Evolutionary conservation across 1,140 invertebrate genomes (phyloP), one percentile per base, ranked within the genome.

Genomic region (Potamilus streckersoni): DNA sequence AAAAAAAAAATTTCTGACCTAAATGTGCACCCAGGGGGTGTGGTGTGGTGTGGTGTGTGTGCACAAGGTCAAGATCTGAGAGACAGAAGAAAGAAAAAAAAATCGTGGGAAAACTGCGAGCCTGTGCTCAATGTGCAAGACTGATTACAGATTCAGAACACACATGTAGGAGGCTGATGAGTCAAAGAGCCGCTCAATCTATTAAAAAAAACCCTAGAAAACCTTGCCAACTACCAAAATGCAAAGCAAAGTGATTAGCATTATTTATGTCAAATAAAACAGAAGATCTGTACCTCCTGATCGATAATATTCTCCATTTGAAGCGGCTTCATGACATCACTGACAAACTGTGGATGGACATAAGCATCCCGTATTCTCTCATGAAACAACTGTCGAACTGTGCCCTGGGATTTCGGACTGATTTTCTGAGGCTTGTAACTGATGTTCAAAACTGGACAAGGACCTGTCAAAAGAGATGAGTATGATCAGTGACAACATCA

Each of bases 381-480:
- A 86, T 98, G 96, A 65, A 99, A 91, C 80, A 99, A 90, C 83
- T 95, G 94, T 49, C 96, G 92, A 1, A 99, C 98, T 77, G 95
- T 93, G 23, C 97, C 97, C 76, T 97, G 95, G 27, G 95, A 97
- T 91, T 99, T 99, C 0, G 98, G 98, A 84, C 97, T 98, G 85
- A 99, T 99, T 89, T 99, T 99, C 91, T 99, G 98, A 60, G 98
- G 98, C 90, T 99, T 99, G 91, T 99, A 99, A 90, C 97, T 99
- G 83, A 99, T 98, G 88, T 99, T 96, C 74, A 99, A 89, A 83
- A 95, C 93, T 5, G 98, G 98, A 77, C 80, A 81, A 15, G 74
- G 65, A 38, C 81, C 83, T 83, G 74, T 12, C 20, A 72, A 13
- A 58, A 78, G 69, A 79, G 19, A 58, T 5, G 38, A 49, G 38